Evolutionary conservation across 2,797 vertebrate genomes (phyloP).

Genomic region (Hoplostethus mediterraneus): DNA sequence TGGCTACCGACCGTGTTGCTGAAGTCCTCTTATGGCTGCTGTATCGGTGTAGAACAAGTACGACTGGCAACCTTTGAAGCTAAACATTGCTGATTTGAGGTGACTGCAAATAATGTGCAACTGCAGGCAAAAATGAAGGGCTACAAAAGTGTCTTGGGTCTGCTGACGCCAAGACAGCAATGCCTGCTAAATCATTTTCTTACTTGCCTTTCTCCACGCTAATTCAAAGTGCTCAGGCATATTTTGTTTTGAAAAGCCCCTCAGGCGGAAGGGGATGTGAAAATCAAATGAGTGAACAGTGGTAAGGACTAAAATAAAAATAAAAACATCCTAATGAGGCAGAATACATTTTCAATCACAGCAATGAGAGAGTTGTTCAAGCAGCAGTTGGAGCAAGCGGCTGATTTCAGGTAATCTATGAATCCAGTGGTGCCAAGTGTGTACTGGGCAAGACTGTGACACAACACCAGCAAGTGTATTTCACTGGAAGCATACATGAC

Average conservation of each 20-base stretch:
- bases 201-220: neutral
- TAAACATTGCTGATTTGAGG: neutral
- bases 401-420: slow-evolving; percentile 52
- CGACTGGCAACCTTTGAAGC: slow-evolving; percentile 27
- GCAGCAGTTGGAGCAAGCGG: slow-evolving; percentile 36
- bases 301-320: slow-evolving; percentile 13
- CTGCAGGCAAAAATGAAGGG: slow-evolving; percentile 9
- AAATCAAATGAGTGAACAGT: slow-evolving; percentile 33
- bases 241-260: slow-evolving; percentile 36
- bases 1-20: slow-evolving; percentile 14
- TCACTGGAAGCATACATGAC: slow-evolving; percentile 56
- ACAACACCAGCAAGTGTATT: slow-evolving; percentile 45
- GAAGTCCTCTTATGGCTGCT: neutral
- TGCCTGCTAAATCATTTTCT: neutral
- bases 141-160: slow-evolving; percentile 24
- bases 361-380: slow-evolving; percentile 31
- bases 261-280: slow-evolving; percentile 28
- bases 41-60: slow-evolving; percentile 7
- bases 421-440: slow-evolving; percentile 28
- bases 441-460: slow-evolving; percentile 46
- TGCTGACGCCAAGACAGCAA: slow-evolving; percentile 19
- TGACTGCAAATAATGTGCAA: neutral
- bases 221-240: slow-evolving; percentile 9
- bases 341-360: slow-evolving; percentile 11
- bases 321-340: neutral